phyloP scores from a whole-genome alignment of 2,113 vertebrate species.

The Embiotoca jacksoni region DNA sequence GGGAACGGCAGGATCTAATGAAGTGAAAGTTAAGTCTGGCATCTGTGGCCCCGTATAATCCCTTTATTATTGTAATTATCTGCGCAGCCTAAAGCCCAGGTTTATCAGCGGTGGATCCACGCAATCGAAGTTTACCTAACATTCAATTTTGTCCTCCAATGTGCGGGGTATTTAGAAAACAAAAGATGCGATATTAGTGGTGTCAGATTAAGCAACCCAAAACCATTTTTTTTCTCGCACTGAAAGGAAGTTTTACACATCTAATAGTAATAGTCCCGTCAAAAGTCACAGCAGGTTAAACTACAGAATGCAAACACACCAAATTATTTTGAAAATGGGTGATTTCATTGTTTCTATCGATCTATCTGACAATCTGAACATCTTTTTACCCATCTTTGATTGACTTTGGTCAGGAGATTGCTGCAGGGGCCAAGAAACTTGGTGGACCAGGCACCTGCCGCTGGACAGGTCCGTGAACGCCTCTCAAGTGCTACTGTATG shows the following conservation, averaged over 20 bases:
- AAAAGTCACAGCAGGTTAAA: not conserved
- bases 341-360: not conserved
- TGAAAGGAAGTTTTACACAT: not conserved
- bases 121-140: not conserved
- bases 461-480: slow-evolving; percentile 29
- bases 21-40: slow-evolving; percentile 31
- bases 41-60: slow-evolving; percentile 25
- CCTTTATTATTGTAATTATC: slow-evolving; percentile 33
- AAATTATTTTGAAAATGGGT: not conserved
- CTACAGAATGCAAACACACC: not conserved
- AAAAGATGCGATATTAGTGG: not conserved
- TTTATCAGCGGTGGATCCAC: not conserved
- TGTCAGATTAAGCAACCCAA: not conserved
- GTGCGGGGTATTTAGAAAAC: not conserved
- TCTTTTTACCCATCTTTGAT: slow-evolving; percentile 16
- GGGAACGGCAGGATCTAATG: slow-evolving; percentile 36
- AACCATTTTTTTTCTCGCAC: too few species aligned
- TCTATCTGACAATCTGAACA: not conserved
- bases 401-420: slow-evolving; percentile 29
- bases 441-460: slow-evolving; percentile 56
- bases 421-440: slow-evolving; percentile 33
- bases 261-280: too few species aligned
- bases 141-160: not conserved
- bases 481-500: slow-evolving; percentile 34
- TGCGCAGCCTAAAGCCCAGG: not conserved